These are phyloP conservation scores for Guaruba guarouba DNA, from an alignment of 2,113 vertebrate genomes.

Conservation along the genomic window DNA sequence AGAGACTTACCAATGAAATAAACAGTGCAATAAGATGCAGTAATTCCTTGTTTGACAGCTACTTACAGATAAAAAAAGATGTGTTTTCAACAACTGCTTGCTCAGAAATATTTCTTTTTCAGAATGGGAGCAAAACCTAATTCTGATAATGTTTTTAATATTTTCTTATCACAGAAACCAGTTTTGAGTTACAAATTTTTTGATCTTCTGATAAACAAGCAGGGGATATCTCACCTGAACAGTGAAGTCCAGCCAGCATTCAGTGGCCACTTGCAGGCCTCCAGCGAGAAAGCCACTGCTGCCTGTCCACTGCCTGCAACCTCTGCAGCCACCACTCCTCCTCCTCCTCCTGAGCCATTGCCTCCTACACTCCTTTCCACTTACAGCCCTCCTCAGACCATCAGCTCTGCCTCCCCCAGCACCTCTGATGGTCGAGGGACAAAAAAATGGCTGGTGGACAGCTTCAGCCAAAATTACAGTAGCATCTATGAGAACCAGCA, in stretches of 20 bases:
- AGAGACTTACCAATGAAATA: background rate
- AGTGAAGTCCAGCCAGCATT: constrained; percentile 69
- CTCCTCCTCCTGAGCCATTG: constrained; percentile 37
- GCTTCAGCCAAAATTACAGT: constrained; percentile 71
- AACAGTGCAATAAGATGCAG: background rate
- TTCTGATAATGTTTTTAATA: background rate
- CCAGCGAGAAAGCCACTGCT: constrained; percentile 66
- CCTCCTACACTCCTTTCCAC: constrained; percentile 69
- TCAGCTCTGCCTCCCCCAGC: constrained; percentile 84
- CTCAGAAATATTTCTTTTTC: background rate
- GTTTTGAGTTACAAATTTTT: constrained; percentile 76
- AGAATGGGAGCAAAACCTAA: background rate
- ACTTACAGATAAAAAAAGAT: background rate
- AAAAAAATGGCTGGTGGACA: constrained; percentile 82
- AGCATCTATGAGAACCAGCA: constrained; percentile 77
- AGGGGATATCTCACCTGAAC: constrained; percentile 83
- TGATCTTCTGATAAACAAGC: constrained; percentile 80
- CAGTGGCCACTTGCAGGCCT: constrained; percentile 60
- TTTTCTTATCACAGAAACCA: constrained; percentile 73
- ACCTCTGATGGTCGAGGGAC: constrained; percentile 86
- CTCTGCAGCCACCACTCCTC: constrained; percentile 34
- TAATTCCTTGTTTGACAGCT: background rate
- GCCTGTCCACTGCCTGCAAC: background rate
- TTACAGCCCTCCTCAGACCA: constrained; percentile 72
- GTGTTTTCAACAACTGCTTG: background rate